A percentile compares a stretch with the other conserved stretches of the same genome.
Conservation (phyloP, 2,797 vertebrate species). For the Protonibea diacanthus region DNA sequence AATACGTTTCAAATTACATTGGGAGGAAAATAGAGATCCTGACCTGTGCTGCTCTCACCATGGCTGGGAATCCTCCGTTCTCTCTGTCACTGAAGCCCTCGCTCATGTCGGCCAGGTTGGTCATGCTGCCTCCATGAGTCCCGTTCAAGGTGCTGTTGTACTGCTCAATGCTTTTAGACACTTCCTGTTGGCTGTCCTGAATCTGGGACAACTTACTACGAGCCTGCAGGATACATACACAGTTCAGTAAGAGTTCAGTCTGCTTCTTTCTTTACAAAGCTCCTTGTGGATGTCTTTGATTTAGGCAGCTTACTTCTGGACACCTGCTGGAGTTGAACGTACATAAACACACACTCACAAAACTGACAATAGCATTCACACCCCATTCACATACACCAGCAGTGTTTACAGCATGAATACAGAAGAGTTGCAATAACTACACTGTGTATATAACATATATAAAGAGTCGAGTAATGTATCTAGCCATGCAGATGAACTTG, state of each 20-base stretch:
- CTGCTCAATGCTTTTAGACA: slow-evolving; percentile 90
- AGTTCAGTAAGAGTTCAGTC: not conserved
- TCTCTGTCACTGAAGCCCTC: slow-evolving; percentile 89
- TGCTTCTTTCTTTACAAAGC: not conserved
- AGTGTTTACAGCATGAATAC: not conserved
- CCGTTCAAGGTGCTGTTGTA: slow-evolving; percentile 91
- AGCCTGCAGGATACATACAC: slow-evolving; percentile 61
- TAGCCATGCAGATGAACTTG: too few relatives aligned
- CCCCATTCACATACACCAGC: not conserved
- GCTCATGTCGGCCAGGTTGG: slow-evolving; percentile 91
- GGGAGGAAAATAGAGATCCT: slow-evolving; percentile 14
- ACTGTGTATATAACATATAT: not conserved
- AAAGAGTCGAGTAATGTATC: too few relatives aligned
- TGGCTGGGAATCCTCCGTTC: slow-evolving; percentile 86
- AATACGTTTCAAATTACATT: not conserved
- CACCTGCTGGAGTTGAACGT: not conserved
- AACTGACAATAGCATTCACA: not conserved
- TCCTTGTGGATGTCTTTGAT: not conserved
- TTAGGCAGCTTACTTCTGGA: not conserved
- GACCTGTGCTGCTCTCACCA: slow-evolving; percentile 84
- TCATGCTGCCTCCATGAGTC: slow-evolving; percentile 89
- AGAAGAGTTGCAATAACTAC: not conserved
- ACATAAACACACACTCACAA: not conserved
- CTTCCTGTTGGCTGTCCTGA: slow-evolving; percentile 93
- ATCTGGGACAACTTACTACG: slow-evolving; percentile 90